Evolutionary conservation across 2,888 invertebrate genomes (phyloP), one percentile per base, ranked within the genome.

Genomic region (Alloscopus bannaensis): DNA sequence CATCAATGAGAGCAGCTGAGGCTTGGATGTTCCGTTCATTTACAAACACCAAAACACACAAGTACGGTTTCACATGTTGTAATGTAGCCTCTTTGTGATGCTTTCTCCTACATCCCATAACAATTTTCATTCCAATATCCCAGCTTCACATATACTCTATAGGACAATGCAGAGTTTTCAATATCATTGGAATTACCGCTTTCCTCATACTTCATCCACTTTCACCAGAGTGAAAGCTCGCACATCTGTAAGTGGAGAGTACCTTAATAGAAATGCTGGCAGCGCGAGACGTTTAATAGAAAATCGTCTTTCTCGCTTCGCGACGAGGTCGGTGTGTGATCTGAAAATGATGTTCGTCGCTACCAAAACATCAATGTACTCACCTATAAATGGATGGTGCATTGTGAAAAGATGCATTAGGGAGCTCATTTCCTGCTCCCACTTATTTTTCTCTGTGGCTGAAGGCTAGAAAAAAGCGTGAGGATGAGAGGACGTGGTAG

Each of bases 1-100:
- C 29, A 66, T 52, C 31, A 52, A 36, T 52, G 24, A 31, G 45
- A 24, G 65, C 47, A 50, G n/a, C 50, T 65, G 31, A 26, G 64
- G n/a, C 47, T 62, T 62, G 36, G 13, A 36, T 13, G n/a, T n/a
- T n/a, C n/a, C n/a, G n/a, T n/a, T n/a, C n/a, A n/a, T 36, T 6
- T 36, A 36, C 36, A 36, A 6, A 36, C 13, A 36, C 36, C 36
- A n/a, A n/a, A n/a, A n/a, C n/a, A n/a, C n/a, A n/a, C n/a, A n/a
- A n/a, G n/a, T n/a, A n/a, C n/a, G n/a, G n/a, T n/a, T n/a, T n/a
- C n/a, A n/a, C n/a, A n/a, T n/a, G n/a, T n/a, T n/a, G n/a, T n/a
- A n/a, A n/a, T n/a, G n/a, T n/a, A n/a, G n/a, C n/a, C n/a, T n/a
- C n/a, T n/a, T n/a, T n/a, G n/a, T n/a, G n/a, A n/a, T n/a, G n/a